These are phyloP conservation scores for Protodeltote pygarga DNA, from an alignment of 2,888 invertebrate genomes.

Conservation along the genomic window DNA sequence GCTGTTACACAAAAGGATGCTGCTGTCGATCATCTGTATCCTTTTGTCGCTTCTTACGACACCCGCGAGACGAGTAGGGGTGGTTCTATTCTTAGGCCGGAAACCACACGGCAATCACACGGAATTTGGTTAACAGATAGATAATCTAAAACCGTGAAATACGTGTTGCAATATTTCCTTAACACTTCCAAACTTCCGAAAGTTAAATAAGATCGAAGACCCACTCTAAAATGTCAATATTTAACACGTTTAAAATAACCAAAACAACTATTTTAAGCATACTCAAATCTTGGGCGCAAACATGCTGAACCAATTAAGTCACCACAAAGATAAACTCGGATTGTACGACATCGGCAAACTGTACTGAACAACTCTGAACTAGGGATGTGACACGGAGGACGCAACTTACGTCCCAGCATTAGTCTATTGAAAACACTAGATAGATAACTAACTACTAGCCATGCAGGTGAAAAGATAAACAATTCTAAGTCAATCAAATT, in stretches of 20 bases:
- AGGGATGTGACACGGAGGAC: constrained; percentile 25
- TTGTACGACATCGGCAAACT: constrained; percentile 46
- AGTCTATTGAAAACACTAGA: not conserved
- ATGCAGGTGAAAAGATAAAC: too few relatives aligned
- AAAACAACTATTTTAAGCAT: constrained; percentile 34
- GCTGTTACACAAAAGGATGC: too few relatives aligned
- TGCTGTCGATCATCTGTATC: too few relatives aligned
- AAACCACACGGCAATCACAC: too few relatives aligned
- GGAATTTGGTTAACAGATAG: too few relatives aligned
- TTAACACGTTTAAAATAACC: constrained; percentile 15
- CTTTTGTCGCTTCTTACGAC: too few relatives aligned
- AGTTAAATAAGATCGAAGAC: not conserved
- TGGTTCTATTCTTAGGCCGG: too few relatives aligned
- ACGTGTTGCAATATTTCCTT: too few relatives aligned
- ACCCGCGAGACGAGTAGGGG: too few relatives aligned
- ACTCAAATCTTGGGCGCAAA: constrained; percentile 48
- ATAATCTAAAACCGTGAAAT: too few relatives aligned
- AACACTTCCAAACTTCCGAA: too few relatives aligned
- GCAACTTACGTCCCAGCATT: not conserved
- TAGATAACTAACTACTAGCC: not conserved
- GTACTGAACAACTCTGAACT: constrained; percentile 32
- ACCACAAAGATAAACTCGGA: constrained; percentile 52
- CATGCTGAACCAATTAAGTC: constrained; percentile 48
- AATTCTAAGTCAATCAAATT: too few relatives aligned
- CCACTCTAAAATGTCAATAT: constrained; percentile 1